A percentile compares a stretch with the other conserved stretches of the same genome.
These are phyloP conservation scores for Drosophila dives DNA, from an alignment of 2,888 invertebrate genomes.

Conservation along the genomic window DNA sequence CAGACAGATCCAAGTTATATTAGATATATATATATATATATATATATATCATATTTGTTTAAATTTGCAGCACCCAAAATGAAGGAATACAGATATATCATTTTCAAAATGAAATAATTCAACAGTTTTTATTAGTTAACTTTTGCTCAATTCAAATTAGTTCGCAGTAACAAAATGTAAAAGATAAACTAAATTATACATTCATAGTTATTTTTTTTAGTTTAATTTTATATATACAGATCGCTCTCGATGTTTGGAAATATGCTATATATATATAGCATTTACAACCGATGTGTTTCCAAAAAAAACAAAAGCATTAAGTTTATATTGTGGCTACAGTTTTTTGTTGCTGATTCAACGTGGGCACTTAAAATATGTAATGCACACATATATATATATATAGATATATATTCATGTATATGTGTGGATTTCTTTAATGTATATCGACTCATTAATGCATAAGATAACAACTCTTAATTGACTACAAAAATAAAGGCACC, in stretches of 20 bases:
- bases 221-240: constrained; percentile 33
- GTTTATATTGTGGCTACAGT: constrained; percentile 62
- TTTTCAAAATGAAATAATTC: constrained; percentile 74
- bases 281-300: constrained; percentile 31
- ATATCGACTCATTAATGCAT: constrained; percentile 67
- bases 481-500: constrained; percentile 83
- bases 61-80: background rate
- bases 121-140: constrained; percentile 70
- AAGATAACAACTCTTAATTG: constrained; percentile 82
- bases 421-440: constrained; percentile 35
- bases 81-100: constrained; percentile 31
- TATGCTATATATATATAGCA: constrained; percentile 13
- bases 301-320: constrained; percentile 50
- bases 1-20: background rate
- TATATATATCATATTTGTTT: background rate
- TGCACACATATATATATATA: constrained; percentile 16
- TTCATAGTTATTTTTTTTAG: constrained; percentile 33
- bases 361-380: constrained; percentile 32
- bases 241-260: constrained; percentile 41
- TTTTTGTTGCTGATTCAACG: constrained; percentile 56
- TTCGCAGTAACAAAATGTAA: constrained; percentile 69
- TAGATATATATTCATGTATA: constrained; percentile 3
- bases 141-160: constrained; percentile 61
- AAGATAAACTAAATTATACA: constrained; percentile 26
- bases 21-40: background rate